These are phyloP conservation scores for Pemphigus obesinymphae DNA, from an alignment of 1,140 invertebrate species.

Conservation along the genomic window DNA sequence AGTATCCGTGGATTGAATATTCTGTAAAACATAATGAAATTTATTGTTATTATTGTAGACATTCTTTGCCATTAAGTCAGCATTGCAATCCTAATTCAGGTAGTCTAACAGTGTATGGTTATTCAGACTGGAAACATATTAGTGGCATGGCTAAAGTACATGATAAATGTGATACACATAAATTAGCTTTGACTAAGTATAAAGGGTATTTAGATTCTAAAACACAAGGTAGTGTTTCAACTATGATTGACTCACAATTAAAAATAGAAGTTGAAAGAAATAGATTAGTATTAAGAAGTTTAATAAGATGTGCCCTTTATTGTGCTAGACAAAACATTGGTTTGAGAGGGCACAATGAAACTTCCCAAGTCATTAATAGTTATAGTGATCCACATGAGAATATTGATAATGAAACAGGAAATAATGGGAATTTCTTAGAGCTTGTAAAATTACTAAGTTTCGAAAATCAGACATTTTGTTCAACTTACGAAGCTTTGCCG, in stretches of 20 bases:
- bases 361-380: no score
- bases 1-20: not conserved
- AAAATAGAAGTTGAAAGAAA: not conserved
- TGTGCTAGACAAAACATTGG: not conserved
- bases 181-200: not conserved
- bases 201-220: not conserved
- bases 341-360: not conserved
- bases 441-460: no score
- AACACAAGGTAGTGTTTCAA: conserved; percentile 2
- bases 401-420: not conserved
- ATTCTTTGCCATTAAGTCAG: not conserved
- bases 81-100: not conserved
- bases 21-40: not conserved
- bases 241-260: conserved; percentile 17
- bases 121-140: conserved; percentile 17
- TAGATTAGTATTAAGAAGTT: not conserved
- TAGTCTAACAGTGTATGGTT: not conserved
- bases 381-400: no score
- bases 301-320: conserved; percentile 8
- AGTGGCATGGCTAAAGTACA: not conserved
- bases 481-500: no score
- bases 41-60: conserved; percentile 7
- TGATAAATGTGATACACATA: conserved; percentile 14
- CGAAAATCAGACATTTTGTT: no score
- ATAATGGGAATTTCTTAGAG: not conserved